Conservation (phyloP, 2,113 vertebrate genomes). For the Athene cunicularia region DNA sequence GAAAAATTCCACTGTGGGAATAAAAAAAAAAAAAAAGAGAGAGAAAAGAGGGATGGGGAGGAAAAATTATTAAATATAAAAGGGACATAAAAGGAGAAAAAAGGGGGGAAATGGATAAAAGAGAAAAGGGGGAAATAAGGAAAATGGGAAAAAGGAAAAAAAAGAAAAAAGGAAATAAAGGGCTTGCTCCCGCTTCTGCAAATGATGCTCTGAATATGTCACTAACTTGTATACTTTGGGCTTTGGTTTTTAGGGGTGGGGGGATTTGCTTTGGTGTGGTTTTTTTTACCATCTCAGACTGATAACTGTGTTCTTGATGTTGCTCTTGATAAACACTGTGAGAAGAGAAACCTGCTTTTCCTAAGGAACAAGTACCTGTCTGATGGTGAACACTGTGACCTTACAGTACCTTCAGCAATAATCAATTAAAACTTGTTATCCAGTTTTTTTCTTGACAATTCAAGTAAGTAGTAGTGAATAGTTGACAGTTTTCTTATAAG, state of each 20-base stretch:
- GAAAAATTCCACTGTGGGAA: not conserved
- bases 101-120: too few species aligned
- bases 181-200: not conserved
- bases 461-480: not conserved
- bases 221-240: not conserved
- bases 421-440: not conserved
- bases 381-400: not conserved
- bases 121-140: too few species aligned
- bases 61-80: too few species aligned
- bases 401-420: not conserved
- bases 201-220: not conserved
- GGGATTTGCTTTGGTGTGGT: not conserved
- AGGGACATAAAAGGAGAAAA: not conserved
- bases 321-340: not conserved
- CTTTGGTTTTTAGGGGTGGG: not conserved
- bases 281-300: not conserved
- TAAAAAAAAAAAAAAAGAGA: not conserved
- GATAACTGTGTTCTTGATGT: not conserved
- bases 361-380: not conserved
- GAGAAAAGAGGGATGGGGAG: too few species aligned
- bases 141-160: too few species aligned
- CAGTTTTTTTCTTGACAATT: not conserved
- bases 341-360: not conserved
- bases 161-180: not conserved
- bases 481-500: not conserved